Percentiles rank a stretch among this genome's conserved stretches.
Conservation (phyloP, 2,113 vertebrate species). For the Leptodactylus fuscus region DNA sequence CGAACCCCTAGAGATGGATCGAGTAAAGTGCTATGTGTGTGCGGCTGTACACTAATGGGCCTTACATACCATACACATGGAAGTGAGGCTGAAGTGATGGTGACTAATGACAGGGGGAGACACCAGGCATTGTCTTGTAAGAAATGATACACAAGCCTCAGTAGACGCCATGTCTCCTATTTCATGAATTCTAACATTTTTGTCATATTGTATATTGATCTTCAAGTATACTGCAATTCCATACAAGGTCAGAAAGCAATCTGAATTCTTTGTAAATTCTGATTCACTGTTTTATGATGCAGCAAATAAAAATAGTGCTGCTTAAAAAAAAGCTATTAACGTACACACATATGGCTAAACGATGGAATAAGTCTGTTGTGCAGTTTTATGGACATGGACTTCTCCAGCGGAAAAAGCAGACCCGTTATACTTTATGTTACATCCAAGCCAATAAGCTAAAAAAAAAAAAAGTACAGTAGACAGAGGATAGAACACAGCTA, state of each 20-base stretch:
- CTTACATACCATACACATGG: background rate
- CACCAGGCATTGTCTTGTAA: constrained; percentile 25
- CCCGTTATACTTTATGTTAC: no score
- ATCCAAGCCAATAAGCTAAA: no score
- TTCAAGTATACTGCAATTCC: no score
- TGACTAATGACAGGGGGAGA: constrained; percentile 35
- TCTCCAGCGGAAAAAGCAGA: no score
- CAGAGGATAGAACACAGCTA: no score
- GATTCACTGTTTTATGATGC: no score
- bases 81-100: background rate
- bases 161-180: background rate
- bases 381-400: no score
- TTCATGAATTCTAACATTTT: background rate
- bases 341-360: no score
- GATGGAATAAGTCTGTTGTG: background rate
- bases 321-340: no score
- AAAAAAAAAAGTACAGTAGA: no score
- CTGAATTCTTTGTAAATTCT: background rate
- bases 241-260: background rate
- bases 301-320: no score
- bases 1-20: background rate
- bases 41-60: background rate
- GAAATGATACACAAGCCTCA: background rate
- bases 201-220: background rate
- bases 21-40: background rate